Conservation (phyloP, 2,888 invertebrate genomes). For the Agrochola lychnidis region DNA sequence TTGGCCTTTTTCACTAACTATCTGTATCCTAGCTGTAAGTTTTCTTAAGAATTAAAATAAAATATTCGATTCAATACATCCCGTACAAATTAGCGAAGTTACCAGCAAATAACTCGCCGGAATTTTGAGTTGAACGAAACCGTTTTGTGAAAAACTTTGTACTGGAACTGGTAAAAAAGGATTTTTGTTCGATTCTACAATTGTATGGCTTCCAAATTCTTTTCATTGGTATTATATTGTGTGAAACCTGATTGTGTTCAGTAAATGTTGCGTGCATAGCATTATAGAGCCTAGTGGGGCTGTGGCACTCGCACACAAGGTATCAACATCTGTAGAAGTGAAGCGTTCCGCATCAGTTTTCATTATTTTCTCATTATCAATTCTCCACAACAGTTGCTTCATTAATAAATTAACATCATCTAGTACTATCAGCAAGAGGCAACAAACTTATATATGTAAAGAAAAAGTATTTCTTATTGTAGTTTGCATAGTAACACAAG, state of each 20-base stretch:
- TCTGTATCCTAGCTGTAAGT: too few species aligned
- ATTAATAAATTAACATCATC: constrained; percentile 1
- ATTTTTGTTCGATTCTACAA: constrained; percentile 29
- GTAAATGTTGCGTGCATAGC: constrained; percentile 36
- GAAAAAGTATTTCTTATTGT: too few species aligned
- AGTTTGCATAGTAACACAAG: too few species aligned
- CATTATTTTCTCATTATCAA: constrained; percentile 41
- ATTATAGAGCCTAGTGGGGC: not conserved
- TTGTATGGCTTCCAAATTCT: constrained; percentile 11
- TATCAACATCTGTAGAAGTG: constrained; percentile 4
- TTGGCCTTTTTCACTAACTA: too few species aligned
- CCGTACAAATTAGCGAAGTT: constrained; percentile 26
- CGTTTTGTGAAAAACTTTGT: constrained; percentile 44
- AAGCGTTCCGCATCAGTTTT: constrained; percentile 26
- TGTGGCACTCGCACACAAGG: not conserved
- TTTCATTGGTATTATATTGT: constrained; percentile 25
- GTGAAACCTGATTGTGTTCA: constrained; percentile 25
- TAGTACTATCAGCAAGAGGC: not conserved
- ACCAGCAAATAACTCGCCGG: constrained; percentile 8
- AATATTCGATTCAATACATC: constrained; percentile 20
- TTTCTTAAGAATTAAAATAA: too few species aligned
- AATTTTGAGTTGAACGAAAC: constrained; percentile 18
- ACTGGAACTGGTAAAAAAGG: constrained; percentile 9
- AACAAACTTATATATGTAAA: not conserved
- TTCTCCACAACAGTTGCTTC: constrained; percentile 17